A percentile compares a stretch with the other conserved stretches of the same genome.
Evolutionary conservation across 2,888 invertebrate genomes (phyloP).

Genomic region (Chelonus formosanus): DNA sequence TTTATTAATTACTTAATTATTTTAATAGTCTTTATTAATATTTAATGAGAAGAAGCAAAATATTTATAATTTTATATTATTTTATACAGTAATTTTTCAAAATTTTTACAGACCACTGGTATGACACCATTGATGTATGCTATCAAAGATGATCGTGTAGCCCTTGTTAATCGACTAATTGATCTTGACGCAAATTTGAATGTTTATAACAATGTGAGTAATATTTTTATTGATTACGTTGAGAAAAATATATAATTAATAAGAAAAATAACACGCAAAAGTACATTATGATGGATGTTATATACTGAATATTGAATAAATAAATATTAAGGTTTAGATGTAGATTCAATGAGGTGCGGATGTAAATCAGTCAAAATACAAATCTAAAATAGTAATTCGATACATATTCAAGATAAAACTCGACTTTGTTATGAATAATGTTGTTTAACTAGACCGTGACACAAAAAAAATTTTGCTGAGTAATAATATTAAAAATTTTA

Average conservation of each 20-base stretch:
- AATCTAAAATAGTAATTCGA: constrained; percentile 47
- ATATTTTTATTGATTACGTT: not conserved
- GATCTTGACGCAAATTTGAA: constrained; percentile 93
- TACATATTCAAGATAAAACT: constrained; percentile 39
- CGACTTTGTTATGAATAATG: constrained; percentile 29
- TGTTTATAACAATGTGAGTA: constrained; percentile 89
- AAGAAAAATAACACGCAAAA: too few relatives aligned
- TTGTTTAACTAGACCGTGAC: constrained; percentile 34
- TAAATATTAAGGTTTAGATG: constrained; percentile 63
- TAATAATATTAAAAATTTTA: constrained; percentile 10
- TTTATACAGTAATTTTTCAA: too few relatives aligned
- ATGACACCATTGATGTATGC: constrained; percentile 97
- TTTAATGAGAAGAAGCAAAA: too few relatives aligned
- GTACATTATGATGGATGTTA: too few relatives aligned
- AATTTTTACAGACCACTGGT: constrained; percentile 76
- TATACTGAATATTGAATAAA: constrained; percentile 56
- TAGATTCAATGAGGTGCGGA: constrained; percentile 45
- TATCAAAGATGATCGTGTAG: constrained; percentile 92
- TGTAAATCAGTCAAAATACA: constrained; percentile 54
- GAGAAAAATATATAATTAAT: too few relatives aligned
- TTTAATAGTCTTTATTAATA: not conserved
- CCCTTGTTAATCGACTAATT: constrained; percentile 89
- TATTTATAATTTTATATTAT: too few relatives aligned
- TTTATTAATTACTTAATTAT: not conserved
- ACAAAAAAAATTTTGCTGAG: constrained; percentile 22